Base-by-base conservation (phyloP, 2,888 invertebrate species). In the Ceraclea dissimilis region DNA sequence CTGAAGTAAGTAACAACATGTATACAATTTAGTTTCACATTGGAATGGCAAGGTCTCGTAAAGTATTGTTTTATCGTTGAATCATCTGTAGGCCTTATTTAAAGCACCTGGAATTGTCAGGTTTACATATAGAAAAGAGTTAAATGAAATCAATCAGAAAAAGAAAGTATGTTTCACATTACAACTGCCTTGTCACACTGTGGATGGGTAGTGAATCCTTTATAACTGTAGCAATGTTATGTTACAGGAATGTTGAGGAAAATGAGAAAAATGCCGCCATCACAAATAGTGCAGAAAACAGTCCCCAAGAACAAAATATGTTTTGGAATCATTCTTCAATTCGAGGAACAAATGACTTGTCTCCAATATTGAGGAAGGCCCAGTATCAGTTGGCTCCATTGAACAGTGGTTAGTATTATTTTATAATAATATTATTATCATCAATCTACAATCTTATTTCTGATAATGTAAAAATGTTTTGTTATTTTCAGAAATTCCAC, bases 341-440 rank as follows among this genome's bases (percentile, higher is more conserved):
- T 17, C 72, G 76, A 63, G 72, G 70, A 62, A 70, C 73, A 39
- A 73, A 74, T 55, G 79, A 79, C 64, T 71, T 74, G 52, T 74
- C 76, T 2, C 69, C 76, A 13, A 68, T 78, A 65, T 66, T 81
- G 60, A 69, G 71, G 62, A 70, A 73, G 62, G 76, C 73, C 59
- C 71, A 76, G 57, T 84, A 84, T 68, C 83, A 83, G 67, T 67
- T 83, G 47, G 78, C 83, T 2, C 72, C 80, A 48, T 68, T 71
- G 53, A 74, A 74, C 13, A 65, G 74, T 54, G 72, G 77, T 77
- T 69, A 44, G 13, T 44, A 6, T 44, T 6, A 8, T 44, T 13
- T 44, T 44, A 44, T 17, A 13, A 16, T 5, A 13, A 16, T 16
- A 18, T 18, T n/a, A 48, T 19, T 44, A n/a, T 16, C 17, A 6